Base-by-base conservation (phyloP, 2,797 vertebrate species). In the Hydrolagus colliei region DNA sequence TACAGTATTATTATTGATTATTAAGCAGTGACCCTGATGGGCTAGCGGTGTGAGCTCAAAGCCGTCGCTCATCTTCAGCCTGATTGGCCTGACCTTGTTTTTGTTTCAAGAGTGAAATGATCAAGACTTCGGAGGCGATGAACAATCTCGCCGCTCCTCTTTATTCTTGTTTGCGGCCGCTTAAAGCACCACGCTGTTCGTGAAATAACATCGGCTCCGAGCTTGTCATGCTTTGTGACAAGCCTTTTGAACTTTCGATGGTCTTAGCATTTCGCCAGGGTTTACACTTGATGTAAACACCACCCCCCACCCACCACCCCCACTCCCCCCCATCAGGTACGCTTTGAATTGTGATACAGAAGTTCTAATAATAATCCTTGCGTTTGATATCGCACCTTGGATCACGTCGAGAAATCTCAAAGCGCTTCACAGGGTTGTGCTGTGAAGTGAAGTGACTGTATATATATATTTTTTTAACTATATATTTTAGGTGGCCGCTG, bases 81-180 rank as follows among this genome's bases (percentile, higher is more conserved):
- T 71, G 79, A 84, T 84, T 67, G 11, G 79, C 41, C 41, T 84
- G 79, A 84, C 35, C 79, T 82, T 82, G 8, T 84, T 71, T 68
- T 35, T 13, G 68, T 68, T 84, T 6, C 68, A 68, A 84, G 65
- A 32, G 27, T 27, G 27, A 65, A 84, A 84, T 52, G 68, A 68
- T 32, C 10, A 84, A 84, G 79, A 67, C 14, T 20, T 32, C 68
- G 35, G 65, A 27, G 68, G n/a, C 41, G 79, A 84, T 68, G 65
- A 84, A 84, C 41, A 18, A 65, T 68, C 63, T 16, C 22, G 68
- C 20, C 67, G 27, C 67, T 82, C 63, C 63, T 32, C 63, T 67
- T 68, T 41, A 67, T 32, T 67, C 27, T 84, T 65, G 68, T 71
- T 27, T 84, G 65, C 68, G 27, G 68, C 32, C 68, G 79, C 13